phyloP scores from a whole-genome alignment of 2,888 invertebrate genomes.

The Hermaeophaga mercurialis region DNA sequence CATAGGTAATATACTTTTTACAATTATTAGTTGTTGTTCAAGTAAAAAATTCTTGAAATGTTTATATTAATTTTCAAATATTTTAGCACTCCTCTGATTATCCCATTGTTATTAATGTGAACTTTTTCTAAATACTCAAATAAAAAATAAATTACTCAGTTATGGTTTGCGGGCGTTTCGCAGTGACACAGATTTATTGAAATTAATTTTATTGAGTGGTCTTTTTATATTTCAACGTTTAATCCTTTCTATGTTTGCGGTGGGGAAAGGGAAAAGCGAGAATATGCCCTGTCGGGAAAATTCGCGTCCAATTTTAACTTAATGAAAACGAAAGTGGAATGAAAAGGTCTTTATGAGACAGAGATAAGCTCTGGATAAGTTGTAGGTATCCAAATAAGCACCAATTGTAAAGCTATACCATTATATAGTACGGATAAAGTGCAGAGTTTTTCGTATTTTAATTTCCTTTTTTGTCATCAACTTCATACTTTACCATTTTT shows the following conservation, averaged over 20 bases:
- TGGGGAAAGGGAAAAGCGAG: conserved; percentile 5
- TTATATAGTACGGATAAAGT: not conserved
- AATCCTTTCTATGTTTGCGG: conserved; percentile 6
- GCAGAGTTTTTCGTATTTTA: too few species aligned
- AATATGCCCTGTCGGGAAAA: conserved; percentile 2
- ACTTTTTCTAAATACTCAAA: too few species aligned
- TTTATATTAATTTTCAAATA: too few species aligned
- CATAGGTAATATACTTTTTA: too few species aligned
- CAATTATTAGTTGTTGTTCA: not conserved
- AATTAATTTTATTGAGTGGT: conserved; percentile 36
- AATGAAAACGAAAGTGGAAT: conserved; percentile 24
- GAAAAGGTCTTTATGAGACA: conserved; percentile 14
- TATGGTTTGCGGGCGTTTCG: conserved; percentile 25
- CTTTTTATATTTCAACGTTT: conserved; percentile 27
- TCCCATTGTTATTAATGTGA: too few species aligned
- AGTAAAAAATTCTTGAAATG: too few species aligned
- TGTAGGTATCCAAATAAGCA: conserved; percentile 14
- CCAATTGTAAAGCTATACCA: conserved; percentile 6
- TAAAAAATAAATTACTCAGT: conserved; percentile 45
- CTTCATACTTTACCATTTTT: too few species aligned
- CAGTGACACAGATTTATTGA: conserved; percentile 34
- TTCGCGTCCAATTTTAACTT: conserved; percentile 23
- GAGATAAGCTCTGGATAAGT: conserved; percentile 21
- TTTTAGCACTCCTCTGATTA: too few species aligned
- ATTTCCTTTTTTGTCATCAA: too few species aligned